Evolutionary conservation across 2,113 vertebrate genomes (phyloP).

Genomic region (Phalacrocorax pelagicus): DNA sequence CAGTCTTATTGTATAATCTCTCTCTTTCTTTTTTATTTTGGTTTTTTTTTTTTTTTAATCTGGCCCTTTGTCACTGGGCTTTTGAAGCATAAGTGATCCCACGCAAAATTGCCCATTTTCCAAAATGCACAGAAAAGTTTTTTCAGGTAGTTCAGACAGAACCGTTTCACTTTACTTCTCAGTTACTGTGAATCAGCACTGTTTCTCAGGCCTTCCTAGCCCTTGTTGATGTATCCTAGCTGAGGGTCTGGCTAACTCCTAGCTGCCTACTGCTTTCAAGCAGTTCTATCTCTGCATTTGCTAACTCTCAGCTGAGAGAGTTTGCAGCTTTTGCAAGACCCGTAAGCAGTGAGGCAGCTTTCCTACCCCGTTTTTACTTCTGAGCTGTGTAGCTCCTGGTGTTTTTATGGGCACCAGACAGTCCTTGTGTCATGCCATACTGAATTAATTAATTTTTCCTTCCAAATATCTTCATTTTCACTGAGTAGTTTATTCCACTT

Average conservation of each 20-base stretch:
- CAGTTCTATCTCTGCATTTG: neutral
- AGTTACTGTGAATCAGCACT: neutral
- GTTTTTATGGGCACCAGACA: neutral
- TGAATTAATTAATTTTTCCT: slow-evolving; percentile 46
- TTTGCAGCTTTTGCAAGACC: neutral
- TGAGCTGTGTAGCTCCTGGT: neutral
- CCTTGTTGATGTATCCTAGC: neutral
- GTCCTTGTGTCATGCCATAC: neutral
- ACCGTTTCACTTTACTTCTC: neutral
- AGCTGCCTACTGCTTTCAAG: neutral
- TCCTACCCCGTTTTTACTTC: neutral
- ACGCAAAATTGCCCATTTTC: neutral
- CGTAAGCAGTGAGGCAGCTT: neutral
- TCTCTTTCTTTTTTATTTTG: neutral
- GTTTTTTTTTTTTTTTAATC: neutral
- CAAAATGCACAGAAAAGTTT: neutral
- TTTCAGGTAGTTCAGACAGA: neutral
- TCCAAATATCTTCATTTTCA: slow-evolving; percentile 35
- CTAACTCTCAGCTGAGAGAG: neutral
- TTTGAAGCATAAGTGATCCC: neutral
- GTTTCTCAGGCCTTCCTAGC: neutral
- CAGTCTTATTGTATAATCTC: neutral
- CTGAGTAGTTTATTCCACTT: slow-evolving; percentile 42
- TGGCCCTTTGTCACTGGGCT: neutral
- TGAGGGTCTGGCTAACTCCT: neutral